Base-by-base conservation (phyloP, 1,140 invertebrate species). In the Conus ventricosus region DNA sequence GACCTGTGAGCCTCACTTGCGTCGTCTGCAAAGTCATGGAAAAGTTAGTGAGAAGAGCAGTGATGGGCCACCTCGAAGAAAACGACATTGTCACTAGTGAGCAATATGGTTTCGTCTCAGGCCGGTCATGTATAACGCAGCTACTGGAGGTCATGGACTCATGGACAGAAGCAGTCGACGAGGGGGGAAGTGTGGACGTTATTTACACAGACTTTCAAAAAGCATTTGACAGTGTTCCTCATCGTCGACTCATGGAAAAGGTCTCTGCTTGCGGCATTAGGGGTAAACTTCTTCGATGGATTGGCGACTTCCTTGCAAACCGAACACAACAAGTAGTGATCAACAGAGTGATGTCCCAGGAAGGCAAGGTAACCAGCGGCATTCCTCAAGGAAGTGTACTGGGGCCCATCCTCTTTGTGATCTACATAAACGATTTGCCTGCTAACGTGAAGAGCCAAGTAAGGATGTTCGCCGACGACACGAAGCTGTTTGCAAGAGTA, bases 361-460 rank as follows among this genome's bases (percentile, higher is more conserved):
- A 88, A 85, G 88, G 60, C 23, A 54, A 60, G 15, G 88, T 90
- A 23, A 88, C 88, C 53, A 87, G 80, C 67, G 88, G 89, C 4
- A 90, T 91, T 17, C 39, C 39, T 39, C 39, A 39, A 39, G 39
- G 39, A 39, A 39, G 39, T 39, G 39, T 39, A 39, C 39, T 39
- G 39, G 39, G 39, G 39, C 39, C 39, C 39, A 39, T 39, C 39
- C 39, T 39, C 39, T 39, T 39, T 67, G 54, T 91, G 0, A 75
- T 91, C 20, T 91, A 87, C 76, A 90, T 88, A 5, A 91, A 91
- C 71, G 91, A 92, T 55, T 55, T 92, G n/a, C 86, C 90, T 8
- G 39, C 39, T 3, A 39, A 39, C 39, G 39, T 39, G 39, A 39
- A 39, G 39, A 39, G 39, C 39, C 39, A 0, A 39, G 39, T 39